Base-by-base conservation (phyloP, 2,888 invertebrate species). In the Agrilus cyanescens region DNA sequence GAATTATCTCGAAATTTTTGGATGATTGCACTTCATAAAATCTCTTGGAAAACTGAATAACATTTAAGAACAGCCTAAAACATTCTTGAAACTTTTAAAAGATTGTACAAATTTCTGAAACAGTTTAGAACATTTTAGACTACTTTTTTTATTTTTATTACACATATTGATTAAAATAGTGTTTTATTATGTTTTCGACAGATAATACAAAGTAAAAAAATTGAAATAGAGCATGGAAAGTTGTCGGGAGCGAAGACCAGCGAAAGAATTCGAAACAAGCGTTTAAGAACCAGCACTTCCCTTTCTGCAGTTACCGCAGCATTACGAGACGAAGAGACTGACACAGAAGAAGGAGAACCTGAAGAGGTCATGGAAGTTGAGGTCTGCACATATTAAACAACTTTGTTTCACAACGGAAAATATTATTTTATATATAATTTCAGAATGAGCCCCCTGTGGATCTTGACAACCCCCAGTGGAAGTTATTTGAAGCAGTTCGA, bases 391-490 rank as follows among this genome's bases (percentile, higher is more conserved):
- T 14, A 32, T 14, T 25, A 15, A 18, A 12, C 34, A 32, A 35
- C 8, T 4, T 12, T 5, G 36, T 2, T 36, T 13, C 2, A 36
- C 10, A 7, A 33, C 10, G 73, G 29, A 78, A 35, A 10, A n/a
- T 37, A 25, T 25, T 2, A 15, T 38, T 38, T 29, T 68, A 1
- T 69, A 63, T 29, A 72, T 72, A 36, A 69, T 41, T 40, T 37
- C 36, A 50, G 47, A 43, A 50, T 7, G 48, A 50, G 29, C 54
- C 54, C 38, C 50, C 51, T 14, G 50, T 71, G 33, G 69, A 68
- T 40, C 67, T 71, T 1, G 76, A 87, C 55, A 85, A 87, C 43
- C 90, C 90, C 0, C 84, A 86, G 57, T 95, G 95, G 94, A 83
- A 87, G 50, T 69, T 97, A 1, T 86, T 89, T 56, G 89, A 91